Evolutionary conservation across 2,797 vertebrate genomes (phyloP).

Genomic region (Sciurus vulgaris): DNA sequence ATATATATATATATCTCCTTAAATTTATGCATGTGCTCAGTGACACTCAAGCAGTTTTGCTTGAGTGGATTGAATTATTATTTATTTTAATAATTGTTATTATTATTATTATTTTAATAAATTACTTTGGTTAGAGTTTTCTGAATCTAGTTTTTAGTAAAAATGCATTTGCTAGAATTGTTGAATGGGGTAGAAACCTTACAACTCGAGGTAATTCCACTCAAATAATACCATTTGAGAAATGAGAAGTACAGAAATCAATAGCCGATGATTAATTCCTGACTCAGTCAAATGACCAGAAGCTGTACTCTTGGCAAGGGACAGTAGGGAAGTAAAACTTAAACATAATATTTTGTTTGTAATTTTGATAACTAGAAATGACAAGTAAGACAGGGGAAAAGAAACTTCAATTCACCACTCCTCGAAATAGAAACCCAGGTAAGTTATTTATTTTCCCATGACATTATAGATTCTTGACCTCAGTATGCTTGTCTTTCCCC

Average conservation of each 20-base stretch:
- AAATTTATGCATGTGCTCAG: not conserved
- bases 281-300: not conserved
- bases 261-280: not conserved
- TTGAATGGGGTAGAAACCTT: not conserved
- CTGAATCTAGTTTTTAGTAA: not conserved
- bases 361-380: conserved; percentile 2
- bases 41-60: not conserved
- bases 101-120: not conserved
- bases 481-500: not conserved
- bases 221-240: not conserved
- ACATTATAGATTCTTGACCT: not conserved
- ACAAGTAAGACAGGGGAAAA: not conserved
- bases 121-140: not conserved
- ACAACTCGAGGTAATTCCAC: not conserved
- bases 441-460: not conserved
- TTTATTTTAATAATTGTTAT: not conserved
- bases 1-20: not conserved
- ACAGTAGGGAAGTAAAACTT: not conserved
- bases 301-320: not conserved
- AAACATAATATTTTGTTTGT: not conserved
- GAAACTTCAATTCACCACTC: not conserved
- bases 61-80: not conserved
- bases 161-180: not conserved
- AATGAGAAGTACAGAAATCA: not conserved
- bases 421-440: not conserved